These are phyloP conservation scores for Mandrillus leucophaeus DNA, from an alignment of 2,113 vertebrate genomes.

Conservation along the genomic window DNA sequence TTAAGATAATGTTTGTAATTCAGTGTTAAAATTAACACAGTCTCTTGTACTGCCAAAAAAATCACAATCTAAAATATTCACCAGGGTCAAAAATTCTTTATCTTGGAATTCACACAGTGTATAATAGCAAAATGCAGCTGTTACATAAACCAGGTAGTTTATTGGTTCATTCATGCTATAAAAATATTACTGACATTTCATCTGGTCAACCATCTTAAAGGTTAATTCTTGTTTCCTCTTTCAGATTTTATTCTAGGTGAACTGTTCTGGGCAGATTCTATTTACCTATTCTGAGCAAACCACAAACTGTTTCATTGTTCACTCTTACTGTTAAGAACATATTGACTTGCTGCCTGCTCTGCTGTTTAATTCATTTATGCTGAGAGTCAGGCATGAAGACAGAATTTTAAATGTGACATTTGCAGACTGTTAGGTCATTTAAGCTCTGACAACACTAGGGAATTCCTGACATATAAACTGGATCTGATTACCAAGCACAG, in stretches of 20 bases:
- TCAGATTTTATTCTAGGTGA: constrained; percentile 81
- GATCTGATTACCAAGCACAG: constrained; percentile 83
- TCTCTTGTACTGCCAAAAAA: background rate
- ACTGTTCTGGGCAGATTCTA: constrained; percentile 78
- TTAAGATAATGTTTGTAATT: constrained; percentile 25
- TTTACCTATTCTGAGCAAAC: constrained; percentile 85
- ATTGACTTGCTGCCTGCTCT: constrained; percentile 87
- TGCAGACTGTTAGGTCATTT: constrained; percentile 87
- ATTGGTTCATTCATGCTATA: constrained; percentile 78
- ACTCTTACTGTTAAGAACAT: constrained; percentile 84
- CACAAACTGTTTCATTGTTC: constrained; percentile 84
- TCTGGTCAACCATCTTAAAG: constrained; percentile 82
- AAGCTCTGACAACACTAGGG: constrained; percentile 84
- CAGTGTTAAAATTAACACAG: constrained; percentile 36
- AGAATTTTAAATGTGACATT: constrained; percentile 91
- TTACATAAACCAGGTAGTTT: constrained; percentile 76
- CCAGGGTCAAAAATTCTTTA: background rate
- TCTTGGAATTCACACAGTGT: constrained; percentile 62
- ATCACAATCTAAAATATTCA: background rate
- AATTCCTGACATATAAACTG: constrained; percentile 86
- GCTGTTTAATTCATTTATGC: constrained; percentile 90
- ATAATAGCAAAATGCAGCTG: constrained; percentile 42
- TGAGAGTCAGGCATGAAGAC: constrained; percentile 85
- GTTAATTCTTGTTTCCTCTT: constrained; percentile 84
- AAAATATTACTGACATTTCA: constrained; percentile 85